Percentiles rank a stretch among this genome's conserved stretches.
These are phyloP conservation scores for Microplitis mediator DNA, from an alignment of 1,140 invertebrate species.

Conservation along the genomic window DNA sequence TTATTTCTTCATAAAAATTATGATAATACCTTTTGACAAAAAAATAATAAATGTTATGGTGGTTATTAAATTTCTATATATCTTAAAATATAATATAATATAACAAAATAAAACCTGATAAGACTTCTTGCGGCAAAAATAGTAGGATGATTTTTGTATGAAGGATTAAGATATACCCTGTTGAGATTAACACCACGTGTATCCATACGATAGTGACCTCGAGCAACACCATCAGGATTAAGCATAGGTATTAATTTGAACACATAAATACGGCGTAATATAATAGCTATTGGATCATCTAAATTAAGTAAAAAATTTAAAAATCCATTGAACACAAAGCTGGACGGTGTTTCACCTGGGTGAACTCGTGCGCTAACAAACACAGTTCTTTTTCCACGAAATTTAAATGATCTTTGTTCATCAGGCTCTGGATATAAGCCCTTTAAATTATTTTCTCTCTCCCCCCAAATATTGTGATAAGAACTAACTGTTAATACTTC, in stretches of 20 bases:
- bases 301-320: conserved; percentile 78
- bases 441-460: conserved; percentile 74
- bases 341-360: conserved; percentile 92
- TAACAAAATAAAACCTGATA: conserved; percentile 64
- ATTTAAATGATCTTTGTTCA: conserved; percentile 73
- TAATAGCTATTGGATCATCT: conserved; percentile 75
- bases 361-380: conserved; percentile 91
- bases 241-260: conserved; percentile 93
- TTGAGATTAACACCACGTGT: conserved; percentile 89
- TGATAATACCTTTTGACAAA: conserved; percentile 62
- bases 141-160: conserved; percentile 77
- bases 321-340: conserved; percentile 92
- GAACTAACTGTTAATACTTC: conserved; percentile 90
- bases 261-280: conserved; percentile 79
- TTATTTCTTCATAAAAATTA: conserved; percentile 60
- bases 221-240: conserved; percentile 91
- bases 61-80: background rate
- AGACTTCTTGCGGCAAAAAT: conserved; percentile 82
- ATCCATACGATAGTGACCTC: conserved; percentile 89
- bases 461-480: conserved; percentile 74
- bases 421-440: conserved; percentile 78
- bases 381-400: conserved; percentile 78
- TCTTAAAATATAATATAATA: conserved; percentile 5
- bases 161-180: conserved; percentile 81
- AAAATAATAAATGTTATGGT: conserved; percentile 2